Base-by-base conservation (phyloP, 2,797 vertebrate species). In the Anguilla pacifica region DNA sequence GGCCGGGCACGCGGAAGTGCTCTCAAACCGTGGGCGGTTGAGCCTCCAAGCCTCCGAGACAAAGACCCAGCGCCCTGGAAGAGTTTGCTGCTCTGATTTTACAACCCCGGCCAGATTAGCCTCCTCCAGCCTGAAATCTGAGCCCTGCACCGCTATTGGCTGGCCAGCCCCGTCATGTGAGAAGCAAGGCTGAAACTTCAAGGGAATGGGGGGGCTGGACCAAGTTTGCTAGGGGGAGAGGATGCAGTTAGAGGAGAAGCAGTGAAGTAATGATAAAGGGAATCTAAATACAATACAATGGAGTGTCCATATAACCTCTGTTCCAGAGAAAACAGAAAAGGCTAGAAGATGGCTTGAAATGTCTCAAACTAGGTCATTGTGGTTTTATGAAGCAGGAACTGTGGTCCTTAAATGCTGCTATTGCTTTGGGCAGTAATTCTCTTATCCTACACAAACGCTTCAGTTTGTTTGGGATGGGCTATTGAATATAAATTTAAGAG, bases 111-210 rank as follows among this genome's bases (percentile, higher is more conserved):
- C 88, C 85, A 87, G 89, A 85, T 85, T 87, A 89, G 85, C 90
- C 92, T 94, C 91, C 94, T 94, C 92, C 91, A 91, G 90, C 90
- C 91, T 96, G 96, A 96, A 97, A 96, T 95, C 95, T 95, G 96
- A 97, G 94, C 93, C 90, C 57, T 85, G 91, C 88, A 79, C 91
- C 94, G 87, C 88, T 53, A 96, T 96, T 96, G 96, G 97, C 89
- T 83, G 89, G 55, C 67, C 0, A 43, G 10, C 35, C 28, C 7
- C 87, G 92, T 96, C 97, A 97, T 90, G 93, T 97, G 97, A 96
- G 91, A 13, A 64, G 87, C 39, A 67, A 89, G 91, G 90, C 91
- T 92, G 91, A 92, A 95, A 94, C 93, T 95, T 96, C 86, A 53
- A 92, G 92, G 88, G 86, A 90, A 28, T 91, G 84, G 91, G 84